Evolutionary conservation across 1,140 invertebrate genomes (phyloP).

Genomic region (Pogonognathellus flavescens): DNA sequence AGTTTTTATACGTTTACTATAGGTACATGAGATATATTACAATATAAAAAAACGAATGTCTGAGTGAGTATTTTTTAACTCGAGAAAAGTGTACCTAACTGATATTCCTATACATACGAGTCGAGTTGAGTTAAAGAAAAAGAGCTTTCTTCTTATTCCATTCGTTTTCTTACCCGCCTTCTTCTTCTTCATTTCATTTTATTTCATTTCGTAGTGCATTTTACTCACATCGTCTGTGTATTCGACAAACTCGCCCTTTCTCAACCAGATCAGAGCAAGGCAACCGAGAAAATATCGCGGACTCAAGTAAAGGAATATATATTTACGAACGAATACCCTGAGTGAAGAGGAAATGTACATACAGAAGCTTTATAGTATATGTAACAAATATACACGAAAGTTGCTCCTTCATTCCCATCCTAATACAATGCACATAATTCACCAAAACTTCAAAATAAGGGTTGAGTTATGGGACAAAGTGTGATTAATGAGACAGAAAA

Average conservation of each 20-base stretch:
- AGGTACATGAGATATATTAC: too few species aligned
- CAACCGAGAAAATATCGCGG: not conserved
- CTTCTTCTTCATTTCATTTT: too few species aligned
- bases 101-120: not conserved
- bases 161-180: too few species aligned
- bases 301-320: not conserved
- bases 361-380: not conserved
- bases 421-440: slow-evolving; percentile 51
- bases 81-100: too few species aligned
- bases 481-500: slow-evolving; percentile 55
- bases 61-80: too few species aligned
- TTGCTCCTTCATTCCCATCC: slow-evolving; percentile 34
- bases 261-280: too few species aligned
- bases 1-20: too few species aligned
- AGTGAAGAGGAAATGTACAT: not conserved
- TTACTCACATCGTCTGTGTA: too few species aligned
- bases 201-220: too few species aligned
- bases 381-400: not conserved
- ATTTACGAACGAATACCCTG: not conserved
- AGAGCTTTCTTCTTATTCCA: not conserved
- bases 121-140: slow-evolving; percentile 12
- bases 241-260: too few species aligned
- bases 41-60: too few species aligned
- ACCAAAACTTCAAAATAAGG: slow-evolving; percentile 52
- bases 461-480: slow-evolving; percentile 54